Evolutionary conservation across 2,113 vertebrate species (phyloP).

Genomic region (Toxotes jaculatrix): DNA sequence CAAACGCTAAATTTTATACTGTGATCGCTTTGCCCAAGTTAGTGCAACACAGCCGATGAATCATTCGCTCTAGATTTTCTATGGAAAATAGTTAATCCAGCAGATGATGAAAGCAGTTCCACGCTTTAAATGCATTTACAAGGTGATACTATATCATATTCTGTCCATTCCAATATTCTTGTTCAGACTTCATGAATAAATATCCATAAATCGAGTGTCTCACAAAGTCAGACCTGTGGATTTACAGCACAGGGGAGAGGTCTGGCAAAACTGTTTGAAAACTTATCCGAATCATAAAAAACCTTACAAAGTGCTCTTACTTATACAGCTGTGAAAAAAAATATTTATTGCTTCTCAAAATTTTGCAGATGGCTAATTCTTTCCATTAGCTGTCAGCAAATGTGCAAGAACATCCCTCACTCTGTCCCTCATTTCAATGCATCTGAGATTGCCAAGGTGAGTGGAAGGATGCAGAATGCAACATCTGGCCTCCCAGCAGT

Average conservation of each 20-base stretch:
- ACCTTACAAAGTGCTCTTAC: neutral
- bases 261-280: neutral
- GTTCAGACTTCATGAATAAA: no score
- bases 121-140: no score
- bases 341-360: neutral
- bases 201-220: neutral
- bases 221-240: neutral
- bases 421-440: neutral
- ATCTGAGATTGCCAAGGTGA: neutral
- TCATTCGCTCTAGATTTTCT: neutral
- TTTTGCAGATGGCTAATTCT: slow-evolving; percentile 4
- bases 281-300: neutral
- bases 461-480: neutral
- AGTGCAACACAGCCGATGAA: neutral
- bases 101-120: no score
- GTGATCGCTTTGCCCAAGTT: neutral
- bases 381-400: neutral
- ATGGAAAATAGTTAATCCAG: no score
- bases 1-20: neutral
- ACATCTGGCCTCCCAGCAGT: slow-evolving; percentile 32
- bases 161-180: neutral
- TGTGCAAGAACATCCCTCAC: neutral
- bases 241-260: neutral
- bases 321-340: neutral
- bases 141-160: no score